These are phyloP conservation scores for Drosophila koepferae DNA, from an alignment of 2,888 invertebrate genomes.

Conservation along the genomic window DNA sequence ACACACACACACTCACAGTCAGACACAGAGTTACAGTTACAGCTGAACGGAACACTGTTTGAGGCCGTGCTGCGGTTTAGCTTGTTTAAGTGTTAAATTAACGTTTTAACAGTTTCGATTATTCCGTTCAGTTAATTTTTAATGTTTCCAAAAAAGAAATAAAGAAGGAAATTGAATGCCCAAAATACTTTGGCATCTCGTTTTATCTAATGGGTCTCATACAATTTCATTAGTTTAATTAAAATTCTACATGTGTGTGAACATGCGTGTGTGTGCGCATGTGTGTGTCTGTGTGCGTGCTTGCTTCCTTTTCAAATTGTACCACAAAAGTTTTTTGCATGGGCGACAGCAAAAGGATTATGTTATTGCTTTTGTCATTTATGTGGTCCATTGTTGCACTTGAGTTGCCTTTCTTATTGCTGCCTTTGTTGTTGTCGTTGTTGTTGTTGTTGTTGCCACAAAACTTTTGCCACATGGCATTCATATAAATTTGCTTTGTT, in stretches of 20 bases:
- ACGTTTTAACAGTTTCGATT: constrained; percentile 78
- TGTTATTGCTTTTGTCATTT: constrained; percentile 74
- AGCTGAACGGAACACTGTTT: constrained; percentile 52
- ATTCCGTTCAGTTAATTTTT: constrained; percentile 75
- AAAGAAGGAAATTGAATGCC: constrained; percentile 3
- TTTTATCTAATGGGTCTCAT: constrained; percentile 32
- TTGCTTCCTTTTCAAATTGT: constrained; percentile 72
- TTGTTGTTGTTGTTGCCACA: constrained; percentile 47
- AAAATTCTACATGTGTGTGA: constrained; percentile 59
- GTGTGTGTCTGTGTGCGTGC: constrained; percentile 24
- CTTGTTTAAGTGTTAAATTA: constrained; percentile 82
- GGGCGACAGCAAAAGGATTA: constrained; percentile 59
- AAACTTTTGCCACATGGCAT: constrained; percentile 72
- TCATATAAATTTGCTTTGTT: constrained; percentile 72
- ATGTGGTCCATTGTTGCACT: constrained; percentile 64
- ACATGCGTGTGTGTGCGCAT: background rate
- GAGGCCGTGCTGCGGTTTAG: constrained; percentile 70
- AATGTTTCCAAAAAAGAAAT: constrained; percentile 47
- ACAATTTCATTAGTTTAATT: constrained; percentile 82
- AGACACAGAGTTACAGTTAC: constrained; percentile 44
- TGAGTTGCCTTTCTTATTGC: constrained; percentile 23
- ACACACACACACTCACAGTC: constrained; percentile 6
- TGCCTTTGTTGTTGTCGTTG: constrained; percentile 27
- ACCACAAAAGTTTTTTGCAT: constrained; percentile 68
- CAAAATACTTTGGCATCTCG: constrained; percentile 27